phyloP scores from a whole-genome alignment of 2,888 invertebrate species.

The Operophtera brumata region DNA sequence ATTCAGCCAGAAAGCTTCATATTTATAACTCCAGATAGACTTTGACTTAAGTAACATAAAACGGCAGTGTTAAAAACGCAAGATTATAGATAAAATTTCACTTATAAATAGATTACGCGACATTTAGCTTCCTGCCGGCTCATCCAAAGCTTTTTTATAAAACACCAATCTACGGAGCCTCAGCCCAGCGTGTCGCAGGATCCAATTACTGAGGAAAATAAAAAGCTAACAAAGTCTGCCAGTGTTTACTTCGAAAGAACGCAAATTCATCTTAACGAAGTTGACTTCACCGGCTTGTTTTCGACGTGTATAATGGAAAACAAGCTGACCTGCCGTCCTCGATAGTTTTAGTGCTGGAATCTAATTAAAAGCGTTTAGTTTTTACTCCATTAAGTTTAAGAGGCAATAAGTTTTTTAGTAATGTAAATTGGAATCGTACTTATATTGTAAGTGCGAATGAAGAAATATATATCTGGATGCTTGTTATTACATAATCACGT shows the following conservation, averaged over 20 bases:
- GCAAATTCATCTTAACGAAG: conserved; percentile 56
- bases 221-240: conserved; percentile 56
- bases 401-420: background rate
- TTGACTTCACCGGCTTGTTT: conserved; percentile 47
- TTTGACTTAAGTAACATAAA: too few relatives aligned
- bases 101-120: too few relatives aligned
- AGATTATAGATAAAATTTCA: too few relatives aligned
- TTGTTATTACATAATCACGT: too few relatives aligned
- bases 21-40: too few relatives aligned
- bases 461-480: too few relatives aligned
- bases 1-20: too few relatives aligned
- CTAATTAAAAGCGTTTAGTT: conserved; percentile 24
- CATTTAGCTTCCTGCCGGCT: conserved; percentile 17
- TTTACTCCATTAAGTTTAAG: conserved; percentile 1
- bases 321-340: conserved; percentile 22
- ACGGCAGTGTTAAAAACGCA: too few relatives aligned
- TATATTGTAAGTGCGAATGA: too few relatives aligned
- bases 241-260: conserved; percentile 52
- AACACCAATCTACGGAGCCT: conserved; percentile 26
- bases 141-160: conserved; percentile 11
- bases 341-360: conserved; percentile 23
- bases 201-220: conserved; percentile 63
- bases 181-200: conserved; percentile 44
- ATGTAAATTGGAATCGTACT: too few relatives aligned
- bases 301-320: conserved; percentile 37